phyloP scores from a whole-genome alignment of 2,888 invertebrate genomes.

The Eupithecia subfuscata region DNA sequence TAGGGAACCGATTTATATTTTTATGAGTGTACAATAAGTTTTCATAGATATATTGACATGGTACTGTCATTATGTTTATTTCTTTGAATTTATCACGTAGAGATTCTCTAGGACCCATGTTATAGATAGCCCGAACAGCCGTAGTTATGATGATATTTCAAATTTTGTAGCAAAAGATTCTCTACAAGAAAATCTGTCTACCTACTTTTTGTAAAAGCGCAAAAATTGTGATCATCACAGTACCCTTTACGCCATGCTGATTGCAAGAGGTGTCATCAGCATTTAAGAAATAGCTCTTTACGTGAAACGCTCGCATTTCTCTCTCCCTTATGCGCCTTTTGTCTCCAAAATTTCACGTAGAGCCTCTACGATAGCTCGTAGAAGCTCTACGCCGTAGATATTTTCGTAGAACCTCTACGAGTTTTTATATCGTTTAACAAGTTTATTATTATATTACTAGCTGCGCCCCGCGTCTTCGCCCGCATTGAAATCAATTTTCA shows the following conservation, averaged over 20 bases:
- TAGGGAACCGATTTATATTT: too few species aligned
- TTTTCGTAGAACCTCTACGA: neutral
- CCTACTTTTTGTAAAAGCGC: neutral
- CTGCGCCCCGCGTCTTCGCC: too few species aligned
- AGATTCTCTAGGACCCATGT: too few species aligned
- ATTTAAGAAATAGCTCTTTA: constrained; percentile 9
- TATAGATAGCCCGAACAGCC: too few species aligned
- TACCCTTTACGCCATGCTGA: neutral
- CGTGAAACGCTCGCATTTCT: constrained; percentile 5
- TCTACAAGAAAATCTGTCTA: neutral
- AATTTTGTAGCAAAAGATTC: neutral
- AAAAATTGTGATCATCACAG: constrained; percentile 5
- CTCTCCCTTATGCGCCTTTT: neutral
- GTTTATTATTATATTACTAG: too few species aligned
- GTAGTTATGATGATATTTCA: neutral
- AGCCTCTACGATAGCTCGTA: neutral
- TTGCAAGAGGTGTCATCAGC: constrained; percentile 10
- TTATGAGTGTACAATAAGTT: too few species aligned
- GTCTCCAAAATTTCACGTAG: neutral
- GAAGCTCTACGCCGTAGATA: neutral
- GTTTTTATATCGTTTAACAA: too few species aligned
- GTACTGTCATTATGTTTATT: too few species aligned
- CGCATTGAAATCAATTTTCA: too few species aligned
- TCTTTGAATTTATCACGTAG: too few species aligned
- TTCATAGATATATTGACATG: too few species aligned